A percentile compares a stretch with the other conserved stretches of the same genome.
Conservation (phyloP, 2,888 invertebrate genomes). For the Leptinotarsa tumamoca region DNA sequence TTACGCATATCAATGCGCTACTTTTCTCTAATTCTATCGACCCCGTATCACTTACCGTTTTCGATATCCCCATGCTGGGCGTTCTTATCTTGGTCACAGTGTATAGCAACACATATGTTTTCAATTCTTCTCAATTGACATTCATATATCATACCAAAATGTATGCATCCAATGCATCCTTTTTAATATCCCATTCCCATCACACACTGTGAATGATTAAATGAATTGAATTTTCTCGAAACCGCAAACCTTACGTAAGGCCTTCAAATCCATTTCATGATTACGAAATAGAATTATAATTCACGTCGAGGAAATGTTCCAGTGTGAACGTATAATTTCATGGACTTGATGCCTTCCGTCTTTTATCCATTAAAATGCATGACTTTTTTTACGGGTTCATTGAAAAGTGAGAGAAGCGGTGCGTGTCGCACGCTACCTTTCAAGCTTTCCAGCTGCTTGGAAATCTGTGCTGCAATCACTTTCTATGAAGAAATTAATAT, state of each 20-base stretch:
- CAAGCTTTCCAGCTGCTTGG: neutral
- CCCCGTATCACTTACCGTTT: too few relatives aligned
- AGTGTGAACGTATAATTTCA: conserved; percentile 9
- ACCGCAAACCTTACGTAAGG: neutral
- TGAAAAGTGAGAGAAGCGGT: neutral
- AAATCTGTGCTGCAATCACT: conserved; percentile 3
- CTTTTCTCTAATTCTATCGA: too few relatives aligned
- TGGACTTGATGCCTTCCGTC: conserved; percentile 14
- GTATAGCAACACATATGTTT: too few relatives aligned
- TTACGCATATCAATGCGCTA: too few relatives aligned
- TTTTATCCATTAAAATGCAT: conserved; percentile 12
- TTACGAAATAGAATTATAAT: conserved; percentile 4
- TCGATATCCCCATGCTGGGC: too few relatives aligned
- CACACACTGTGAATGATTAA: too few relatives aligned
- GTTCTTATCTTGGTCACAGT: too few relatives aligned
- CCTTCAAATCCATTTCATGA: conserved; percentile 1
- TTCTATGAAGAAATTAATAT: neutral
- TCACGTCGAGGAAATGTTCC: conserved; percentile 6
- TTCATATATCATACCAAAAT: too few relatives aligned
- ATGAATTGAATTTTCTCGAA: too few relatives aligned
- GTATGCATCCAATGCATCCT: too few relatives aligned
- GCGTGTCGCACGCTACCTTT: neutral
- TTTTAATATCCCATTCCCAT: too few relatives aligned
- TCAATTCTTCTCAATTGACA: too few relatives aligned
- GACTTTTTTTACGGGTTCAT: conserved; percentile 2